Evolutionary conservation across 2,888 invertebrate species (phyloP), one percentile per base, ranked within the genome.

Genomic region (Resseliella maxima): DNA sequence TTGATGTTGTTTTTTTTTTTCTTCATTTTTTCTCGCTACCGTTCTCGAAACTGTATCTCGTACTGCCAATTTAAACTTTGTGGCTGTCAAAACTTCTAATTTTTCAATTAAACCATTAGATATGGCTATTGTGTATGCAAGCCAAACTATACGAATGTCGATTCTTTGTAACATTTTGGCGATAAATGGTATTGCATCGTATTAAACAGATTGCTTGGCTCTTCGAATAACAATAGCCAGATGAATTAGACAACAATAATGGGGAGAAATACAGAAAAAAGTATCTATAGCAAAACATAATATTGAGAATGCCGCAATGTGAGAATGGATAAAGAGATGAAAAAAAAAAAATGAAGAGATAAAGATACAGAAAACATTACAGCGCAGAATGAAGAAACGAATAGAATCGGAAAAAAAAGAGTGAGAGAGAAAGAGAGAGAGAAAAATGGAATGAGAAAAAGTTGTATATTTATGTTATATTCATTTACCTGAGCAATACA

Each of bases 401-500:
- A n/a, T n/a, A n/a, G n/a, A n/a, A n/a, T n/a, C n/a, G n/a, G n/a
- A n/a, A n/a, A n/a, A 59, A 24, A 24, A 24, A n/a, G 59, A 59
- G 46, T 2, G 46, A 50, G 46, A 50, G 46, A 50, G 46, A 15
- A 2, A 18, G 8, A 50, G 46, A 8, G 46, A 50, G 46, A 50
- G 18, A 50, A 50, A 18, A 50, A 18, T 15, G 2, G 46, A n/a
- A n/a, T n/a, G n/a, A n/a, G n/a, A n/a, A n/a, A n/a, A n/a, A n/a
- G n/a, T n/a, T n/a, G n/a, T n/a, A n/a, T 18, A 50, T 50, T 50
- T 50, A 50, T 50, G 8, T 50, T 50, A 18, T 59, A 59, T 59
- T 59, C 59, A 59, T 59, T 59, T 59, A 59, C 59, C 59, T 59
- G 59, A 27, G 24, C 59, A 59, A 59, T 24, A 59, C 59, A 59